Conservation (phyloP, 2,888 invertebrate species). For the Himalopsyche kuldschensis region DNA sequence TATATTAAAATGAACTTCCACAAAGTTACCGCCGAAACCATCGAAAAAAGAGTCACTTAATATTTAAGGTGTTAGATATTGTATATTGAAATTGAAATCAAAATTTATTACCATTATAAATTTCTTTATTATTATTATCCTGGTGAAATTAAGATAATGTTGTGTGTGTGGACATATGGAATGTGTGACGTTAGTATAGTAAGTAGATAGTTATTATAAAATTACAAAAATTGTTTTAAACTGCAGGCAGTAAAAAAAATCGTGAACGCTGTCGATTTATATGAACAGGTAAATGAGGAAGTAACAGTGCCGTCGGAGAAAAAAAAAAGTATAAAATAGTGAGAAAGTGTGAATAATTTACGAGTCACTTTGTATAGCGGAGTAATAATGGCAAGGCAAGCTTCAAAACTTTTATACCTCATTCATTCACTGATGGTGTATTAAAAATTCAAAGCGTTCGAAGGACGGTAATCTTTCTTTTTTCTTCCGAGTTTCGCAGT, state of each 20-base stretch:
- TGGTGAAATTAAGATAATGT: no score
- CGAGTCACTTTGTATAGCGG: conserved; percentile 1
- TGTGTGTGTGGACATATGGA: no score
- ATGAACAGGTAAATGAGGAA: background rate
- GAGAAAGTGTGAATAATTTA: conserved; percentile 6
- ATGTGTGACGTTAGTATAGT: no score
- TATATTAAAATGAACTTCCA: no score
- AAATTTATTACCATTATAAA: no score
- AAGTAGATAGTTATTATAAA: no score
- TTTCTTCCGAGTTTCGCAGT: background rate
- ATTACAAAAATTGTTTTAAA: background rate
- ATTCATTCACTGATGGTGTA: background rate
- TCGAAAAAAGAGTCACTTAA: no score
- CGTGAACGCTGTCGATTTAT: background rate
- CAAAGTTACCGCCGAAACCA: no score
- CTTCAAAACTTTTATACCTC: background rate
- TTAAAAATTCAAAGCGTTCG: conserved; percentile 1
- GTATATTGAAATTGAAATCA: no score
- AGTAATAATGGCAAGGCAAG: background rate
- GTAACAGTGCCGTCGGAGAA: background rate
- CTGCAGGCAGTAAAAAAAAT: background rate
- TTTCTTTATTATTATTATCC: no score
- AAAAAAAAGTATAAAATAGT: background rate
- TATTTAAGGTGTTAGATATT: no score
- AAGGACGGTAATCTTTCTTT: background rate